phyloP scores from a whole-genome alignment of 2,888 invertebrate species.

The Tortrix viridana region DNA sequence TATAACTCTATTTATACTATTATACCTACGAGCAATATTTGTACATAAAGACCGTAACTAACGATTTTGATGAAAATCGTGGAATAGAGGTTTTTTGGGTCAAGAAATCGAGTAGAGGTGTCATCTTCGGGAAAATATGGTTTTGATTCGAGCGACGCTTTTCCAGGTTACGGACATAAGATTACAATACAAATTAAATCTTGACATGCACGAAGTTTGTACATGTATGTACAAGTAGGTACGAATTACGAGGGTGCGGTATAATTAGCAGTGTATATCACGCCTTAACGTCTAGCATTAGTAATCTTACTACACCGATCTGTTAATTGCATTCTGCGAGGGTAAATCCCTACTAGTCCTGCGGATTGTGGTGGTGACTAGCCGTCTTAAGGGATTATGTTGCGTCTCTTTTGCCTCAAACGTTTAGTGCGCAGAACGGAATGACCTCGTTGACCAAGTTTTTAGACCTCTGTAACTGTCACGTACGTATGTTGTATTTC shows the following conservation, averaged over 20 bases:
- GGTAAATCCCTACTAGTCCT: conserved; percentile 6
- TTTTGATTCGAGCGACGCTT: too few species aligned
- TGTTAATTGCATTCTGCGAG: conserved; percentile 21
- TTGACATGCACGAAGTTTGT: too few species aligned
- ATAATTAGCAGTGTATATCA: conserved; percentile 14
- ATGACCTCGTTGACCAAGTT: conserved; percentile 25
- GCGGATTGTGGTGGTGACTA: conserved; percentile 12
- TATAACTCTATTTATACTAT: too few species aligned
- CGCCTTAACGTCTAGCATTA: conserved; percentile 13
- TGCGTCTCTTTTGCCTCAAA: conserved; percentile 11
- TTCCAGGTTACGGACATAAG: too few species aligned
- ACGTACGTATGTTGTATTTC: conserved; percentile 2
- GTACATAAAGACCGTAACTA: too few species aligned
- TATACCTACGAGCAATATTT: too few species aligned
- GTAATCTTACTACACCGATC: conserved; percentile 20
- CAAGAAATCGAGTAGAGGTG: too few species aligned
- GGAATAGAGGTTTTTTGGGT: too few species aligned
- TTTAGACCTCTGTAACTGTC: conserved; percentile 3
- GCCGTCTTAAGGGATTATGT: conserved; percentile 20
- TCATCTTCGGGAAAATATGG: too few species aligned
- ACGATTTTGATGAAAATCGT: too few species aligned
- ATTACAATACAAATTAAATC: too few species aligned
- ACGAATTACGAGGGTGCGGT: background rate
- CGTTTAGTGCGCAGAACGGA: conserved; percentile 2
- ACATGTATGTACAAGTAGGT: background rate